These are phyloP conservation scores for Litocranius walleri DNA, from an alignment of 2,113 vertebrate species.

Conservation along the genomic window DNA sequence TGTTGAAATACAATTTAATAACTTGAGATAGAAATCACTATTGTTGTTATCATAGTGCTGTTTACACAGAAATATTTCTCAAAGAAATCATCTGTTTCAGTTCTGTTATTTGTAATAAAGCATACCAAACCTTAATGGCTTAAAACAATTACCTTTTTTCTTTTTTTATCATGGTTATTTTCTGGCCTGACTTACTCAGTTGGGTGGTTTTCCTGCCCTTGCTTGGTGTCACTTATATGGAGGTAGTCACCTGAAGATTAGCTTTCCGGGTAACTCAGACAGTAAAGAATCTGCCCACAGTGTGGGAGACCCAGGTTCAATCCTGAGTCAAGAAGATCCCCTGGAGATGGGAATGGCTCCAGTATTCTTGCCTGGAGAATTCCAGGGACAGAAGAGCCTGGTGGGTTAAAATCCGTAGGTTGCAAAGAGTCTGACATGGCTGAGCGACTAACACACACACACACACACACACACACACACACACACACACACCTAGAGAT, in stretches of 20 bases:
- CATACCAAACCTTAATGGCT: neutral
- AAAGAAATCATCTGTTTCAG: neutral
- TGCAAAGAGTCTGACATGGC: neutral
- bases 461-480: neutral
- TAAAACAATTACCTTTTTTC: neutral
- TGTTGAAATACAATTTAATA: slow-evolving; percentile 15
- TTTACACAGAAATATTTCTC: neutral
- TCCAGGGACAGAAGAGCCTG: neutral
- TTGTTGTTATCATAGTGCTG: neutral
- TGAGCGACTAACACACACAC: neutral
- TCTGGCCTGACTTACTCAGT: neutral
- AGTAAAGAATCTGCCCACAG: neutral
- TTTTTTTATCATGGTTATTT: neutral
- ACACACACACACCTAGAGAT: neutral
- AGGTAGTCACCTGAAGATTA: neutral
- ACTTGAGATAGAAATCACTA: neutral
- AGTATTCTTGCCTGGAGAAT: neutral
- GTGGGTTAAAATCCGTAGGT: neutral
- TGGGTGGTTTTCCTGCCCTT: neutral
- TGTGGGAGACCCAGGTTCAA: neutral
- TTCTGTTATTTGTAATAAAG: neutral
- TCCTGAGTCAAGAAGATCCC: neutral
- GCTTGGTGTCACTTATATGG: neutral
- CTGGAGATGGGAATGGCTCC: neutral
- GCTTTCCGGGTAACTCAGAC: neutral